Percentiles rank a stretch among this genome's conserved stretches.
These are phyloP conservation scores for Cossypha dichroa DNA, from an alignment of 2,797 vertebrate species.

Conservation along the genomic window DNA sequence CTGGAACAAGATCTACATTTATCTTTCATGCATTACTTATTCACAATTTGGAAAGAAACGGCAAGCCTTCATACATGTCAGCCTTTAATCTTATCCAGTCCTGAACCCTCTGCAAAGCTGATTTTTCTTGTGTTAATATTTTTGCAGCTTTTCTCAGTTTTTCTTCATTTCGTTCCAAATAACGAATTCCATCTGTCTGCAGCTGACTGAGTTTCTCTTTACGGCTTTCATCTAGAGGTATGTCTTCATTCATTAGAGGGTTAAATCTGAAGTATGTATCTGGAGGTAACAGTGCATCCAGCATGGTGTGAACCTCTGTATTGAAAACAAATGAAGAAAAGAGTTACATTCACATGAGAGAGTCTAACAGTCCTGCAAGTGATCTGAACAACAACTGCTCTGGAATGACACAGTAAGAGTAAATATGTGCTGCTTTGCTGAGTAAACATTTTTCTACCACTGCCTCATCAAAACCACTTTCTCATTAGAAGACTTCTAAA, in stretches of 20 bases:
- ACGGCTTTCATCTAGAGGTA: slow-evolving; percentile 91
- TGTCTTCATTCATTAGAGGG: slow-evolving; percentile 92
- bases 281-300: slow-evolving; percentile 89
- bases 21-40: not conserved
- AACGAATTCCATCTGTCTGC: slow-evolving; percentile 85
- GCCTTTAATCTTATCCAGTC: slow-evolving; percentile 88
- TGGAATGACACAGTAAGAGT: not conserved
- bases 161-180: slow-evolving; percentile 91
- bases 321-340: slow-evolving; percentile 39
- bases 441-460: not conserved
- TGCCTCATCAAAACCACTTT: not conserved
- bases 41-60: slow-evolving; percentile 81
- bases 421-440: not conserved
- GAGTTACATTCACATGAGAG: not conserved
- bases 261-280: slow-evolving; percentile 96
- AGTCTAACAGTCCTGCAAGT: not conserved
- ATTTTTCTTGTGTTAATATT: slow-evolving; percentile 87
- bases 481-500: not conserved
- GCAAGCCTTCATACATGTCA: slow-evolving; percentile 86
- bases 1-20: slow-evolving; percentile 20
- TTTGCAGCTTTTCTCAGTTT: slow-evolving; percentile 87
- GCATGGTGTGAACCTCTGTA: slow-evolving; percentile 94
- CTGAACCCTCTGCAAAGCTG: slow-evolving; percentile 81
- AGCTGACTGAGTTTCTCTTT: slow-evolving; percentile 89
- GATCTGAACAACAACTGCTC: not conserved